Evolutionary conservation across 2,113 vertebrate genomes (phyloP).

Genomic region (Arothron firmamentum): DNA sequence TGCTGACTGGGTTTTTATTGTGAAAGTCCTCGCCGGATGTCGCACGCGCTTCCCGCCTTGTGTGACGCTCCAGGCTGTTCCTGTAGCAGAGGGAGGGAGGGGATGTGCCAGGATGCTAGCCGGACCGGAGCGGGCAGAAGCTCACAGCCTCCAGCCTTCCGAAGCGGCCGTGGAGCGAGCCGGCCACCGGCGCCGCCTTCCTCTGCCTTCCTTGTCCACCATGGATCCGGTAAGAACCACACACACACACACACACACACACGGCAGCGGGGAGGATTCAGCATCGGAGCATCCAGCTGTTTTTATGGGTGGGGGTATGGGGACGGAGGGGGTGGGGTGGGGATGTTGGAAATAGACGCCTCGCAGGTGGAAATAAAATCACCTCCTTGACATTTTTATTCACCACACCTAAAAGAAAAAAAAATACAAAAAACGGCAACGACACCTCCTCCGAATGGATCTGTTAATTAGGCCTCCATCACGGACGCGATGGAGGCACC

Average conservation of each 20-base stretch:
- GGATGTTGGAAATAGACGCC: constrained; percentile 50
- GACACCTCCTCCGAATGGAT: background rate
- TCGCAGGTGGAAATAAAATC: constrained; percentile 23
- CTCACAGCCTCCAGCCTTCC: constrained; percentile 61
- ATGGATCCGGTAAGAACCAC: constrained; percentile 72
- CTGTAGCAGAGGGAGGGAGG: constrained; percentile 62
- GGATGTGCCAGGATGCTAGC: constrained; percentile 65
- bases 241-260: background rate
- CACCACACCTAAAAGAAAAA: constrained; percentile 11
- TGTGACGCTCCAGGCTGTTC: constrained; percentile 54
- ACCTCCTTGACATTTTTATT: background rate
- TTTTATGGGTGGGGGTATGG: constrained; percentile 50
- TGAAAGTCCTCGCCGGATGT: constrained; percentile 38
- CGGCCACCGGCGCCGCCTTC: constrained; percentile 43
- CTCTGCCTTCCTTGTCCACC: constrained; percentile 39
- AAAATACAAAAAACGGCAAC: no score
- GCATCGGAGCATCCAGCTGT: constrained; percentile 69
- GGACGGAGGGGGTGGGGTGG: constrained; percentile 34
- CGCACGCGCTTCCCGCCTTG: rapidly evolving
- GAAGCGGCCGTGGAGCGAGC: constrained; percentile 64
- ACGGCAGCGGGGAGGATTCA: constrained; percentile 6
- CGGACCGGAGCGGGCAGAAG: constrained; percentile 62
- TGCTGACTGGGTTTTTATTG: constrained; percentile 13
- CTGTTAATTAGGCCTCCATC: constrained; percentile 57
- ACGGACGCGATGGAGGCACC: constrained; percentile 57